Evolutionary conservation across 2,797 vertebrate species (phyloP), one percentile per base, ranked within the genome.

Genomic region (Garrulus glandarius): DNA sequence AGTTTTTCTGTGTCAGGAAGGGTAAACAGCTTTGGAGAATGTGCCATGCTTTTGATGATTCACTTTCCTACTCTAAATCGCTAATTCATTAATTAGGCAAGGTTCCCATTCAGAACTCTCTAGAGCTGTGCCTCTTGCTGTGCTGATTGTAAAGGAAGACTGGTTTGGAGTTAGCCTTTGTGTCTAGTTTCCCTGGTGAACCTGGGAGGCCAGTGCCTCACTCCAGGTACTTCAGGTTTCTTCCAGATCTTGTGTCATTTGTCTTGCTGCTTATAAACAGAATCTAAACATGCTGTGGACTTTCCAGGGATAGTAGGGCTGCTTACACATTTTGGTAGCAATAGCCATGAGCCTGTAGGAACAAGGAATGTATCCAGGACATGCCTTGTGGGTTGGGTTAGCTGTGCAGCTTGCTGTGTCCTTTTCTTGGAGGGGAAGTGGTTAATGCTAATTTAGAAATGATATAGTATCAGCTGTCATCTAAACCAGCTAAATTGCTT

Each of bases 401-500:
- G 34, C 79, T 91, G 22, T 67, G 49, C 81, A 84, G 49, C 68
- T 93, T 76, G 43, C 50, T 63, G 37, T 30, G 29, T 37, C 68
- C 26, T 26, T 83, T 52, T 39, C 78, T 76, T 68, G 63, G n/a
- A 71, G 34, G 14, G 22, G 60, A 89, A 52, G 44, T 5, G 5
- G 63, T 79, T 92, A 82, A 90, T 91, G 61, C 76, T 94, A 34
- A 60, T 93, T 89, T 87, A 84, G 84, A 44, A 88, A 59, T 67
- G 26, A 11, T 81, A 2, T 24, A 23, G 63, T 79, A 76, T 95
- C 59, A 71, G 6, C 72, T 89, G 88, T 32, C 76, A 80, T 87
- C 75, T 68, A 56, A 91, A 85, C 1, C 56, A 30, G 65, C 79
- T 71, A 19, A 88, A 91, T 76, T 93, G 59, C 91, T 91, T 63